These are phyloP conservation scores for Trichogramma pretiosum DNA, from an alignment of 1,140 invertebrate genomes.

Conservation along the genomic window DNA sequence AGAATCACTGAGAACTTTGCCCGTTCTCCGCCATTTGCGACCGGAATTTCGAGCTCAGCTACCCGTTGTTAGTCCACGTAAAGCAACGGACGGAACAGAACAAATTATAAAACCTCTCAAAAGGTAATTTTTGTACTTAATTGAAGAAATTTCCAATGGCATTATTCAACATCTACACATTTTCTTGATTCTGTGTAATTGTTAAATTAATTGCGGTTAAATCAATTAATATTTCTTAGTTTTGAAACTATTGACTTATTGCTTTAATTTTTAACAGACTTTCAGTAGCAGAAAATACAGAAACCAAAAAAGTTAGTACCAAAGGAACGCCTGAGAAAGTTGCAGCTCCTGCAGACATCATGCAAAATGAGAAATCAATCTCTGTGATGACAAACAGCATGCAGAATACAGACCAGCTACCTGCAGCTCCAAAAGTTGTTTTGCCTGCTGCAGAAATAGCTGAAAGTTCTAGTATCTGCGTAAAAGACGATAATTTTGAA, in stretches of 20 bases:
- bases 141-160: background rate
- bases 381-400: no score
- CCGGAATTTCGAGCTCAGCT: conserved; percentile 78
- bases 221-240: no score
- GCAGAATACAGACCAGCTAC: conserved; percentile 41
- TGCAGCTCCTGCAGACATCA: no score
- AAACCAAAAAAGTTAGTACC: no score
- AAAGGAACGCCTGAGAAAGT: no score
- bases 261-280: no score
- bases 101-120: conserved; percentile 39
- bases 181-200: background rate
- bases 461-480: no score
- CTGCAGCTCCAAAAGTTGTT: conserved; percentile 44
- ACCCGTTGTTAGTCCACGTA: conserved; percentile 57
- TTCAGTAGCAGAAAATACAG: no score
- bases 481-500: no score
- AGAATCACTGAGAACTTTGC: conserved; percentile 47
- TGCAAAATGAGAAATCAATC: no score
- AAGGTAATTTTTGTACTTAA: conserved; percentile 26
- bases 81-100: conserved; percentile 40
- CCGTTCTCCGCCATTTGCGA: conserved; percentile 69
- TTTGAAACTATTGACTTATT: no score
- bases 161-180: background rate
- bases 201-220: no score
- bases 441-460: conserved; percentile 37